phyloP scores from a whole-genome alignment of 2,797 vertebrate genomes.

The Tachyglossus aculeatus region DNA sequence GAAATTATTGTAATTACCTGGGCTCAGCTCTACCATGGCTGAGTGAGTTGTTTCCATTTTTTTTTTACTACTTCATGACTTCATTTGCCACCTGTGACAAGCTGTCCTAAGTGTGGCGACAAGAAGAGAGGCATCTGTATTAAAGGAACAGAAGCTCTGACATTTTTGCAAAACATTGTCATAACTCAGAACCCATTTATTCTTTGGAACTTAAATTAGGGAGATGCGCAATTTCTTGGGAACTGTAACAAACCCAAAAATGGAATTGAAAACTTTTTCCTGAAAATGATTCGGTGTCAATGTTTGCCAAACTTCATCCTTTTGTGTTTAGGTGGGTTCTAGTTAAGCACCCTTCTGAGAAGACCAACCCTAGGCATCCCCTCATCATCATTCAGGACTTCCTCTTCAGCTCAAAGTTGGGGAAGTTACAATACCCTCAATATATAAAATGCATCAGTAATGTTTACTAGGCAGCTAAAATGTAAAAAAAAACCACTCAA shows the following conservation, averaged over 20 bases:
- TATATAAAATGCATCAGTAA: too few relatives aligned
- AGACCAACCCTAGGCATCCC: too few relatives aligned
- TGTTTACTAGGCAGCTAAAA: too few relatives aligned
- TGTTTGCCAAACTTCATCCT: too few relatives aligned
- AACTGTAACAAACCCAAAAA: too few relatives aligned
- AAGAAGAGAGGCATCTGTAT: constrained; percentile 5
- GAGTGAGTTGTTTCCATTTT: constrained; percentile 41
- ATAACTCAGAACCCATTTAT: constrained; percentile 12
- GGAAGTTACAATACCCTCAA: too few relatives aligned
- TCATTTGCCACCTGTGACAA: constrained; percentile 30
- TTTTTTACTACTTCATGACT: constrained; percentile 55
- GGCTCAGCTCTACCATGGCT: constrained; percentile 18
- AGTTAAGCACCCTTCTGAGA: too few relatives aligned
- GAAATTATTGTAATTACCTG: constrained; percentile 55
- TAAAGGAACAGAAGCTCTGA: neutral
- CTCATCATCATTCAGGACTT: too few relatives aligned
- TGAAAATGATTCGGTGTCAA: too few relatives aligned
- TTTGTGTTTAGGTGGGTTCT: too few relatives aligned
- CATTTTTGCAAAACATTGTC: constrained; percentile 38
- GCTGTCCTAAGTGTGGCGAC: constrained; percentile 31
- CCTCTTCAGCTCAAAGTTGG: too few relatives aligned
- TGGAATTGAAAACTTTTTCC: neutral
- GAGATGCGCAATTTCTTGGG: constrained; percentile 2
- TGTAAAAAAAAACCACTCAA: too few relatives aligned
- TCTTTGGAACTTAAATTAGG: neutral